Evolutionary conservation across 2,797 vertebrate species (phyloP).

Genomic region (Leptoclinus maculatus): DNA sequence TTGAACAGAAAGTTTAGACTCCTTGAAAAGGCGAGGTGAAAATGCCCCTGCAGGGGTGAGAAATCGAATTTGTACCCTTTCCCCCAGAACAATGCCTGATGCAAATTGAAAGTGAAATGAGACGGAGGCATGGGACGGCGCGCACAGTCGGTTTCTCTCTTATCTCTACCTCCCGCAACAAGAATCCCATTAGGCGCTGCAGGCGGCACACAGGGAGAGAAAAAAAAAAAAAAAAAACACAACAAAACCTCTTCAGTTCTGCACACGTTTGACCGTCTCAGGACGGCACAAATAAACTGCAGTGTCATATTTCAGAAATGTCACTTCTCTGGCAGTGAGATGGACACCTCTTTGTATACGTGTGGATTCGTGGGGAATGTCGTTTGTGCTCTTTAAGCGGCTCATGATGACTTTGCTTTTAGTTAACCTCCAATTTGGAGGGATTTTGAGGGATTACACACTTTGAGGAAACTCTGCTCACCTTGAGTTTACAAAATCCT

Average conservation of each 20-base stretch:
- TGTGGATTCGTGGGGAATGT: neutral
- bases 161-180: conserved; percentile 27
- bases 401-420: conserved; percentile 5
- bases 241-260: conserved; percentile 19
- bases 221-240: neutral
- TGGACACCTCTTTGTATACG: neutral
- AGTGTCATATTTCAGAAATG: conserved; percentile 2
- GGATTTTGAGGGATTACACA: conserved; percentile 6
- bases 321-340: conserved; percentile 1
- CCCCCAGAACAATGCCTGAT: conserved; percentile 28
- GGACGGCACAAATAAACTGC: conserved; percentile 11
- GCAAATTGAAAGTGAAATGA: conserved; percentile 54
- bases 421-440: conserved; percentile 2
- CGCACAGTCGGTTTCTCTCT: conserved; percentile 14
- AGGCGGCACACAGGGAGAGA: neutral
- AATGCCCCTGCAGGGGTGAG: neutral
- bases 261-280: conserved; percentile 15
- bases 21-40: conserved; percentile 7
- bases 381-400: neutral
- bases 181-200: conserved; percentile 50
- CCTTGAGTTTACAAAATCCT: neutral
- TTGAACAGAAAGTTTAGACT: neutral
- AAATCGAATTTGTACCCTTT: conserved; percentile 34
- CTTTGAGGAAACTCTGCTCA: conserved; percentile 7
- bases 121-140: neutral